A percentile compares a stretch with the other conserved stretches of the same genome.
phyloP scores from a whole-genome alignment of 2,888 invertebrate genomes.

The Oxyscelio sp. region DNA sequence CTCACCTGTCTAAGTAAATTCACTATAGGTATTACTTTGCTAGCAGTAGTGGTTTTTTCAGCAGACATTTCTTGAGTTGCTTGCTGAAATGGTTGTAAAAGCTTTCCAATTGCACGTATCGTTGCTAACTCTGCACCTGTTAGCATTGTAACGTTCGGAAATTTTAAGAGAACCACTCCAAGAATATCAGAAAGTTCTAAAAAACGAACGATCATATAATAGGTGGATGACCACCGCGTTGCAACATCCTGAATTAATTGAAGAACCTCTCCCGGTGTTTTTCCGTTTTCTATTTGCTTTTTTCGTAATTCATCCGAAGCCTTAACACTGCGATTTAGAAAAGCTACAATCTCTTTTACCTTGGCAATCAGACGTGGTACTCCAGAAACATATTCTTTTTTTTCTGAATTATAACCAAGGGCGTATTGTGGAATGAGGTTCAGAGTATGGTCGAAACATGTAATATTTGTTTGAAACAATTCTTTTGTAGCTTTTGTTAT shows the following conservation, averaged over 20 bases:
- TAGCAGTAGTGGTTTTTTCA: slow-evolving; percentile 26
- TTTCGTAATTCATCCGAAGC: slow-evolving; percentile 49
- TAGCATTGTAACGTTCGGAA: slow-evolving; percentile 29
- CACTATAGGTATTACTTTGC: slow-evolving; percentile 42
- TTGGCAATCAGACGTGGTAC: slow-evolving; percentile 50
- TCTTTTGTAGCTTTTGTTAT: slow-evolving; percentile 56
- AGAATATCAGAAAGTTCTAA: slow-evolving; percentile 30
- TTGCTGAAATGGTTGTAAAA: slow-evolving; percentile 32
- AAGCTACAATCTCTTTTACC: slow-evolving; percentile 70
- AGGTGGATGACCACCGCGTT: slow-evolving; percentile 51
- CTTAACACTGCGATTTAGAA: slow-evolving; percentile 34
- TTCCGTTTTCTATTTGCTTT: slow-evolving; percentile 42
- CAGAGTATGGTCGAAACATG: slow-evolving; percentile 69
- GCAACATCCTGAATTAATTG: slow-evolving; percentile 47
- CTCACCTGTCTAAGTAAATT: slow-evolving; percentile 39
- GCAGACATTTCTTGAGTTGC: slow-evolving; percentile 31
- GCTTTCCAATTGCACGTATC: slow-evolving; percentile 16
- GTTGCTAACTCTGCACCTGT: slow-evolving; percentile 34
- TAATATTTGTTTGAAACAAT: slow-evolving; percentile 44
- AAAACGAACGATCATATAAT: slow-evolving; percentile 56
- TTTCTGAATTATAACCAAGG: slow-evolving; percentile 24
- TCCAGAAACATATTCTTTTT: slow-evolving; percentile 35
- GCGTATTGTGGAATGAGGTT: slow-evolving; percentile 70
- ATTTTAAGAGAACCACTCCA: slow-evolving; percentile 20
- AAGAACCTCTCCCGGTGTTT: slow-evolving; percentile 40